Conservation (phyloP, 2,888 invertebrate genomes). For the Agapostemon virescens region DNA sequence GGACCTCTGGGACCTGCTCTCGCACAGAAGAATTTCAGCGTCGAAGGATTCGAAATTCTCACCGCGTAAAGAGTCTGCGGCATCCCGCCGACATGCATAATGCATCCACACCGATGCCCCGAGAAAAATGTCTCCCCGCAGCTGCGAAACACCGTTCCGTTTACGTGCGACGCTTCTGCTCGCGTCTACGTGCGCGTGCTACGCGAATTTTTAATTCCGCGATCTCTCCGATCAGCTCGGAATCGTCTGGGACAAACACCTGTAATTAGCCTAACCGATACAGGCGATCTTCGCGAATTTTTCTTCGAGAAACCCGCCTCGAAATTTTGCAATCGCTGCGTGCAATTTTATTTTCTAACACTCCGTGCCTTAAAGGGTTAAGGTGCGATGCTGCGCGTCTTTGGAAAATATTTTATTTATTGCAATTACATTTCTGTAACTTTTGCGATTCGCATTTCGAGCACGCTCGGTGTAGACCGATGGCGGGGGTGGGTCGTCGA, state of each 20-base stretch:
- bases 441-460: conserved; percentile 75
- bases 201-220: conserved; percentile 35
- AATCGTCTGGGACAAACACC: not conserved
- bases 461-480: conserved; percentile 64
- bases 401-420: no score
- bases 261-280: not conserved
- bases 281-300: not conserved
- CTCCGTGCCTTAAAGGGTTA: no score
- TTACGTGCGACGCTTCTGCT: conserved; percentile 38
- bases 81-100: conserved; percentile 66
- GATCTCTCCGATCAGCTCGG: not conserved
- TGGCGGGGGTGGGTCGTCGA: conserved; percentile 65
- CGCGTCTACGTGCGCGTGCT: conserved; percentile 16
- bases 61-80: conserved; percentile 63
- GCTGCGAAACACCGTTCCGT: conserved; percentile 56
- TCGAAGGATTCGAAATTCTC: conserved; percentile 71
- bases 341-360: no score
- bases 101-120: conserved; percentile 64
- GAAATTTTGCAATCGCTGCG: no score
- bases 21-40: conserved; percentile 51
- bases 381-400: no score
- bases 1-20: not conserved
- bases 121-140: conserved; percentile 67
- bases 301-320: not conserved
- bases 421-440: no score